phyloP scores from a whole-genome alignment of 2,797 vertebrate species.

The Loriculus beryllinus region DNA sequence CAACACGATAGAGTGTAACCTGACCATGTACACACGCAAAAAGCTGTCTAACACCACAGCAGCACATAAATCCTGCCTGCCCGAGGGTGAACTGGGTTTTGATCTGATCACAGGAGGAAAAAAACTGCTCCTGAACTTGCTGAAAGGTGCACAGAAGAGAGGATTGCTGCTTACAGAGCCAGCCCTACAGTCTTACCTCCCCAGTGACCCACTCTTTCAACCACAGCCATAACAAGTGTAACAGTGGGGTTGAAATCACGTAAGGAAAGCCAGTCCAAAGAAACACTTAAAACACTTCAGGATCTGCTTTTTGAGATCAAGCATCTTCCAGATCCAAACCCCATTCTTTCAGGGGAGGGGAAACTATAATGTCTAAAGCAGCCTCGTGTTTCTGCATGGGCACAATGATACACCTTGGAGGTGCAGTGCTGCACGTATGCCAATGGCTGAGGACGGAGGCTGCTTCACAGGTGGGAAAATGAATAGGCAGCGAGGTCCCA shows the following conservation, averaged over 20 bases:
- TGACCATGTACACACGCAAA: fast-evolving
- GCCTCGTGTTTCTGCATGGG: fast-evolving
- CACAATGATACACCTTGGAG: background rate
- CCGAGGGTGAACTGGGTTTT: background rate
- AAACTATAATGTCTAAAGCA: background rate
- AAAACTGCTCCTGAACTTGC: background rate
- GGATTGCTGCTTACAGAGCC: background rate
- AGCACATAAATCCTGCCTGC: background rate
- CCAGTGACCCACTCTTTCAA: background rate
- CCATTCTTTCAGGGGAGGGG: background rate
- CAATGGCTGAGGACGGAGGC: background rate
- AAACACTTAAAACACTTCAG: background rate
- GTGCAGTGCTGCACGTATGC: fast-evolving
- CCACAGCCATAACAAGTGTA: fast-evolving
- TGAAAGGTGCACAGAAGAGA: background rate
- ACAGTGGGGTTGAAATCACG: background rate
- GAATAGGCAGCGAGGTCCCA: background rate
- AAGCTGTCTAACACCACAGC: background rate
- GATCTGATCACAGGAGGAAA: background rate
- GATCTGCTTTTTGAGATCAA: background rate
- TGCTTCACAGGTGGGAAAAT: background rate
- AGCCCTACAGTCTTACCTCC: background rate
- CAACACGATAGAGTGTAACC: background rate
- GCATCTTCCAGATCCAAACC: background rate
- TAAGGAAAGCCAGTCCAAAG: background rate